phyloP scores from a whole-genome alignment of 2,888 invertebrate genomes.

The Eubasilissa splendida region DNA sequence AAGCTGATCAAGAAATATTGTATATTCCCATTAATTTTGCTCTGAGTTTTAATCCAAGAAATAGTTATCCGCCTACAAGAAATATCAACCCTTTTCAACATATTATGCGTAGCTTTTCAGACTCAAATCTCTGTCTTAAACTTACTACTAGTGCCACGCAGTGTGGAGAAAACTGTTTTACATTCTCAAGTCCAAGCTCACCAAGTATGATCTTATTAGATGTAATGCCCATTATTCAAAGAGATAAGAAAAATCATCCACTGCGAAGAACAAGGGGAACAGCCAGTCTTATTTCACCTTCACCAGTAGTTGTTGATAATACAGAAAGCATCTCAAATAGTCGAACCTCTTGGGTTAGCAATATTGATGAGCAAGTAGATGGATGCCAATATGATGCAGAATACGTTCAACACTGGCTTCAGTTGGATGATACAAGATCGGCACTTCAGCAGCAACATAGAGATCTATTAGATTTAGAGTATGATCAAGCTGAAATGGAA shows the following conservation, averaged over 20 bases:
- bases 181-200: constrained; percentile 74
- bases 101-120: constrained; percentile 82
- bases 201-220: constrained; percentile 76
- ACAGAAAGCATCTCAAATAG: constrained; percentile 63
- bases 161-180: constrained; percentile 67
- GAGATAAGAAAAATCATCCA: constrained; percentile 71
- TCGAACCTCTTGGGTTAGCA: constrained; percentile 73
- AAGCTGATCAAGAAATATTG: constrained; percentile 77
- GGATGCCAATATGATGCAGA: constrained; percentile 79
- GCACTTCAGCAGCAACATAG: constrained; percentile 79
- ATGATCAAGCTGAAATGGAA: constrained; percentile 83
- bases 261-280: constrained; percentile 74
- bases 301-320: constrained; percentile 61
- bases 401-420: constrained; percentile 84
- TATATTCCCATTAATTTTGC: constrained; percentile 80
- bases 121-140: constrained; percentile 82
- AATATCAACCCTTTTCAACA: constrained; percentile 81
- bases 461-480: constrained; percentile 80
- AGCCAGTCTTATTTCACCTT: constrained; percentile 67
- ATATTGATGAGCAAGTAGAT: constrained; percentile 73
- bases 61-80: constrained; percentile 82
- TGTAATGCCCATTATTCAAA: constrained; percentile 68
- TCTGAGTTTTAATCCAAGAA: constrained; percentile 75
- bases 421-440: constrained; percentile 81
- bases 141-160: constrained; percentile 76